Conservation (phyloP, 2,888 invertebrate species). For the Ephialtes manifestator region DNA sequence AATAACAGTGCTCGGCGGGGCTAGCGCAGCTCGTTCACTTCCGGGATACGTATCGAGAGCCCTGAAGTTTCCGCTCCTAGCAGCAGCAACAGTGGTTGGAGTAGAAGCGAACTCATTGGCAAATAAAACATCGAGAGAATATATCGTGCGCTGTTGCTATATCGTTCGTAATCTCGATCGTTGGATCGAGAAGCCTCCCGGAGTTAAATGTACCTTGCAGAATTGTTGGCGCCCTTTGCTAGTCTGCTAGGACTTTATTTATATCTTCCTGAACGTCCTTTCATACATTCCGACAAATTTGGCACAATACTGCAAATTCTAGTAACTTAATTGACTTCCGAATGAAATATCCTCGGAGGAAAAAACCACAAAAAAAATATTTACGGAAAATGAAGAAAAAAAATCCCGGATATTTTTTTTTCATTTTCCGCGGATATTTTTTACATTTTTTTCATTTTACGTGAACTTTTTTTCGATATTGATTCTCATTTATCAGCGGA, state of each 20-base stretch:
- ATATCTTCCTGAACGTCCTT: background rate
- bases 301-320: no score
- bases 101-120: constrained; percentile 28
- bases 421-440: background rate
- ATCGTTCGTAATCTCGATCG: constrained; percentile 50
- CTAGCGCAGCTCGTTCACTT: constrained; percentile 68
- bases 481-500: no score
- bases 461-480: no score
- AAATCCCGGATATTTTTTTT: no score
- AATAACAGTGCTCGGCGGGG: constrained; percentile 73
- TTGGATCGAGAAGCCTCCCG: constrained; percentile 32
- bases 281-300: background rate
- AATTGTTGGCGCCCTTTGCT: constrained; percentile 7
- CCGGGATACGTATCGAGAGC: constrained; percentile 75
- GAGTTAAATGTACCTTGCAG: constrained; percentile 33
- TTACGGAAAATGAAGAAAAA: no score
- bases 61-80: constrained; percentile 72
- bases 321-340: no score
- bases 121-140: constrained; percentile 46
- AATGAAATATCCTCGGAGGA: no score
- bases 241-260: background rate
- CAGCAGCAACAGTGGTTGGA: constrained; percentile 54
- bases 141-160: constrained; percentile 29
- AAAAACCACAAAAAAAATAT: no score
- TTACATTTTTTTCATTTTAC: background rate